Base-by-base conservation (phyloP, 2,888 invertebrate species). In the Terebella lapidaria region DNA sequence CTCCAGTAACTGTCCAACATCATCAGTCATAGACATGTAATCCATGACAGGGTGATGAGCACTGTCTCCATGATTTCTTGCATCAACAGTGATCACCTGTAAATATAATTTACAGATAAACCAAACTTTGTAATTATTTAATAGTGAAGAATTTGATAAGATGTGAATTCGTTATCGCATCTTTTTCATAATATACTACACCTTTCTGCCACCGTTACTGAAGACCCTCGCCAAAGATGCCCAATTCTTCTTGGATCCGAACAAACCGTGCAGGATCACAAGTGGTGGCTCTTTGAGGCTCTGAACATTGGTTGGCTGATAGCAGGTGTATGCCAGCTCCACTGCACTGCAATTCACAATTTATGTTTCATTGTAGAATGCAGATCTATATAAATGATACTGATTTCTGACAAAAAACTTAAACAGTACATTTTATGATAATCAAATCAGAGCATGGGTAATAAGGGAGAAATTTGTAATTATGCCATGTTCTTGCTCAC, bases 11-110 rank as follows among this genome's bases (percentile, higher is more conserved):
- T 70, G 58, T 10, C 85, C 77, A 3, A 35, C 47, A 81, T 96
- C 96, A 57, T 83, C 84, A 0, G 88, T 87, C 85, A 94, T 86
- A 46, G 86, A 85, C 10, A 84, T 80, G 74, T 93, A 94, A 26
- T 84, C 85, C 81, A 92, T 89, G 0, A 87, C 84, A 0, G 84
- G 69, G 0, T 87, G 83, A 76, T 94, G 94, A 0, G 90, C 89
- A 74, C 94, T 94, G 65, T 93, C 92, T 0, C 96, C 97, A 81
- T 97, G 97, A 82, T 97, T 96, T 75, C 96, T 85, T 3, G 91
- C 89, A 82, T 97, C 97, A 30, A 94, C 84, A 3, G 89, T 84
- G 64, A 91, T 85, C 0, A 93, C 83, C 86, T 87, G 65, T 20
- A 71, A n/a, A n/a, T 42, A 55, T 47, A 25, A 22, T 54, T 54